phyloP scores from a whole-genome alignment of 2,797 vertebrate species.

The Darevskia nairensis region DNA sequence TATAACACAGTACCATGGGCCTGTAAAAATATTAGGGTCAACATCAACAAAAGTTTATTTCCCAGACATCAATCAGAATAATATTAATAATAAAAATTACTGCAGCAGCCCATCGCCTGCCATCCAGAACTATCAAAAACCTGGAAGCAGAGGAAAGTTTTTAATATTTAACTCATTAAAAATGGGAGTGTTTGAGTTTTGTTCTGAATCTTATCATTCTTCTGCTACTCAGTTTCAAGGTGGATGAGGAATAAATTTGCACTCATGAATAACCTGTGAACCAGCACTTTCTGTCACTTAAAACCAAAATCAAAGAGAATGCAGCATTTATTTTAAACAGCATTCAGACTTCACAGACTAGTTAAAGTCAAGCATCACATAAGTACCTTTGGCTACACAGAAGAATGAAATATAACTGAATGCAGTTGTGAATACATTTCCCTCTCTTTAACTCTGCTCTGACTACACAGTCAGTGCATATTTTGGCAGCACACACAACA shows the following conservation, averaged over 20 bases:
- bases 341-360: conserved; percentile 36
- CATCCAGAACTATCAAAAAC: no score
- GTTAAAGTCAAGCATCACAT: conserved; percentile 20
- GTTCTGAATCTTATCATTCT: neutral
- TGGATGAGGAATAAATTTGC: neutral
- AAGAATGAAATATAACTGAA: conserved; percentile 39
- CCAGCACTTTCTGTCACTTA: neutral
- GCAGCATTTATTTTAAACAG: conserved; percentile 4
- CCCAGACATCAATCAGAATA: no score
- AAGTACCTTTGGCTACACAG: conserved; percentile 24
- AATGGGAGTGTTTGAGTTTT: rapidly evolving
- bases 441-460: conserved; percentile 30
- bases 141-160: no score
- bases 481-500: no score
- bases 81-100: no score
- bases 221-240: rapidly evolving
- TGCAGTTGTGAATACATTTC: conserved; percentile 55
- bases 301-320: neutral
- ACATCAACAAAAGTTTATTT: no score
- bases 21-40: no score
- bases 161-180: no score
- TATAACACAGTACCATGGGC: no score
- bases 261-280: neutral
- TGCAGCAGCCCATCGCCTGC: no score
- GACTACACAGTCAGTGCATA: conserved; percentile 17